These are phyloP conservation scores for Lithosia quadra DNA, from an alignment of 2,888 invertebrate genomes.

Conservation along the genomic window DNA sequence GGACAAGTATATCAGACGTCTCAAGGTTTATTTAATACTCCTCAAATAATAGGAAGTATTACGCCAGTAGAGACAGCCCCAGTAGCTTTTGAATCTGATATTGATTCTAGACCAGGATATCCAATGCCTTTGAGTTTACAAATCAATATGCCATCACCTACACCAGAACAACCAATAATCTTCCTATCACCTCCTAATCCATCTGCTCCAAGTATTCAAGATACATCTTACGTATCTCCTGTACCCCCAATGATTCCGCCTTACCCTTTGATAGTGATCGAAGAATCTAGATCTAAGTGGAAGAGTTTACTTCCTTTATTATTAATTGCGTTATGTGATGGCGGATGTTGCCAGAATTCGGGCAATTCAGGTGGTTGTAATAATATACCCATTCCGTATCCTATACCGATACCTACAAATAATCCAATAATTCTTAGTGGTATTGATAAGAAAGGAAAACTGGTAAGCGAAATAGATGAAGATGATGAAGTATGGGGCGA, in stretches of 20 bases:
- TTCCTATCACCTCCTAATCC: constrained; percentile 49
- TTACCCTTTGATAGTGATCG: constrained; percentile 55
- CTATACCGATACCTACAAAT: constrained; percentile 63
- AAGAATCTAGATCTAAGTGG: constrained; percentile 56
- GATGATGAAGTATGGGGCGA: background rate
- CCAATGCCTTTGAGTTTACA: constrained; percentile 61
- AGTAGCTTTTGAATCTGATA: constrained; percentile 11
- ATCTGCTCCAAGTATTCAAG: constrained; percentile 20
- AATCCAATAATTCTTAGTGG: constrained; percentile 55
- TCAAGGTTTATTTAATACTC: background rate
- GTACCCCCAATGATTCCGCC: constrained; percentile 38
- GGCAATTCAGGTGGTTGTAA: constrained; percentile 45
- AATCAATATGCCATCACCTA: constrained; percentile 61
- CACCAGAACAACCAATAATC: constrained; percentile 58
- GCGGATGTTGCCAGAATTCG: constrained; percentile 44
- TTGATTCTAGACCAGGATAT: constrained; percentile 7
- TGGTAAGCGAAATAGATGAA: background rate
- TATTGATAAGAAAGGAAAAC: constrained; percentile 9
- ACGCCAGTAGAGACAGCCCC: constrained; percentile 6
- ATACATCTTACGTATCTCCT: background rate
- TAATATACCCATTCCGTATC: constrained; percentile 62
- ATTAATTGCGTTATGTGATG: constrained; percentile 59
- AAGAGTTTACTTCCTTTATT: constrained; percentile 64
- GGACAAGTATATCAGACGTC: background rate
- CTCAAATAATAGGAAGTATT: background rate